Evolutionary conservation across 1,140 invertebrate genomes (phyloP).

Genomic region (Lycorma delicatula): DNA sequence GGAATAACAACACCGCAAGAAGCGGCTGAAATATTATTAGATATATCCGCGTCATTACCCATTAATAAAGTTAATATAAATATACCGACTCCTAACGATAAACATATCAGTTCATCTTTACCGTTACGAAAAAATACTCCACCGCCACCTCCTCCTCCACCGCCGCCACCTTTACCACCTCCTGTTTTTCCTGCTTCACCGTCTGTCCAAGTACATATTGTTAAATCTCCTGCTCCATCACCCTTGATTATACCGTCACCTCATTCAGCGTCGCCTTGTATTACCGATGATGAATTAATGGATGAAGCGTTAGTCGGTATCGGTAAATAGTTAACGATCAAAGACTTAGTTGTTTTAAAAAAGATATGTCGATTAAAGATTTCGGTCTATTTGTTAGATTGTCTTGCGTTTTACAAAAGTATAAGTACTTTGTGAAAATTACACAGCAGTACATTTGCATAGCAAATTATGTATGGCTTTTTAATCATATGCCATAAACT

Average conservation of each 20-base stretch:
- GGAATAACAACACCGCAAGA: constrained; percentile 49
- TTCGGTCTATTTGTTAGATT: too few species aligned
- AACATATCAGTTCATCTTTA: constrained; percentile 23
- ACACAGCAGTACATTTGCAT: too few species aligned
- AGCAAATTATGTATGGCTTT: too few species aligned
- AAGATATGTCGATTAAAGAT: too few species aligned
- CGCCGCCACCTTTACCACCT: constrained; percentile 39
- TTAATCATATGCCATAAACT: too few species aligned
- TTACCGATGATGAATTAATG: constrained; percentile 83
- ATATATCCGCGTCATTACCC: constrained; percentile 49
- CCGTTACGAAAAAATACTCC: not conserved
- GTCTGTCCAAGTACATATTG: constrained; percentile 64
- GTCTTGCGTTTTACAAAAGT: too few species aligned
- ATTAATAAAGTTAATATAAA: constrained; percentile 8
- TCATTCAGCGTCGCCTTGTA: constrained; percentile 67
- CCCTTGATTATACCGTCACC: constrained; percentile 58
- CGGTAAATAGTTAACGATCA: constrained; percentile 30
- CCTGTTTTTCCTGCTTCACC: constrained; percentile 49
- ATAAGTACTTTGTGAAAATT: too few species aligned
- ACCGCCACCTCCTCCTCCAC: not conserved
- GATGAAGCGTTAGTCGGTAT: constrained; percentile 59
- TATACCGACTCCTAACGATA: constrained; percentile 24
- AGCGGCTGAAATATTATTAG: constrained; percentile 50
- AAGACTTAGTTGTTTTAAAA: too few species aligned
- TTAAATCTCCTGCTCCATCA: constrained; percentile 66